Base-by-base conservation (phyloP, 2,113 vertebrate species). In the Xenopus laevis region DNA sequence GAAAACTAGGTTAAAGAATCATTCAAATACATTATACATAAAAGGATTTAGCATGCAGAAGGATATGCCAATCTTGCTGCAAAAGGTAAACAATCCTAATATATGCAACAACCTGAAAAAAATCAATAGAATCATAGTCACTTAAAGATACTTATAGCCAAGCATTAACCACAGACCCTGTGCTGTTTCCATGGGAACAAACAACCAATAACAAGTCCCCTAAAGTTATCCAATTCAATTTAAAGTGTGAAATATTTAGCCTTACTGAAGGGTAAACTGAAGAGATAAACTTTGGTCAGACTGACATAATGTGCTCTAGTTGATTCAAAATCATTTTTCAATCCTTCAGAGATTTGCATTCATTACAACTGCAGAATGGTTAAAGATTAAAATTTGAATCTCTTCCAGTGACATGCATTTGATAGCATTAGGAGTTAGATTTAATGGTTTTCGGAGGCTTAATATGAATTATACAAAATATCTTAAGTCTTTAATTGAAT, bases 401-500 rank as follows among this genome's bases (percentile, higher is more conserved):
- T 84, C 30, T 80, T 84, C 75, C 57, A 84, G 61, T 78, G 82
- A 80, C 79, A 78, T 83, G 44, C 72, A 79, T 84, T 87, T 85
- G 78, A 85, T 79, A 84, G 30, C 12, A 83, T 86, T 87, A 79
- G 0, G 13, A 46, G 11, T 83, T 58, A 82, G 77, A 83, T 84
- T 83, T 85, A 88, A 82, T 79, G 79, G 71, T 79, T 60, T 80
- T 84, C 68, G 62, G 84, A 84, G 17, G 83, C 59, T 87, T 84
- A 84, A 82, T 78, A 79, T 83, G 45, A 80, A 85, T 86, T 84
- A 81, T 83, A 82, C 70, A 78, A 78, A 76, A 72, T 75, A 78
- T 85, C 83, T 87, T 87, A 71, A 81, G 44, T 46, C 12, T 75
- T 13, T 84, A 89, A 86, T 82, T 84, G 81, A 86, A 83, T 82